phyloP scores from a whole-genome alignment of 1,140 invertebrate genomes.

The Paracyclopina nana region DNA sequence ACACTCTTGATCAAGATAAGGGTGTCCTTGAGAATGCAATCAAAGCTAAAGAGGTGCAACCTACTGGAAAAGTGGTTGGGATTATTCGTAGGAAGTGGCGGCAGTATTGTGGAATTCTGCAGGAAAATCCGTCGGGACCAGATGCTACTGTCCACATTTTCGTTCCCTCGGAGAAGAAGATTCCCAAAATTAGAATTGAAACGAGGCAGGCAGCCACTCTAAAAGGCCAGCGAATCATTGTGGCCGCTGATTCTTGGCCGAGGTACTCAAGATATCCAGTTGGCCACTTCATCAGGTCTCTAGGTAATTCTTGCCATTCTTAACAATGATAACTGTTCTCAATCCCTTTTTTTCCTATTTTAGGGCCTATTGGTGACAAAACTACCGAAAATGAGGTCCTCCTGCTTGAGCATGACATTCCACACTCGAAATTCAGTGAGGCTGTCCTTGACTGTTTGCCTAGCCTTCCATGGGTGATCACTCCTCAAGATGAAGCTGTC shows the following conservation, averaged over 20 bases:
- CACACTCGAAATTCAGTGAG: conserved; percentile 82
- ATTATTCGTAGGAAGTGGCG: conserved; percentile 91
- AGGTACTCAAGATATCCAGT: conserved; percentile 40
- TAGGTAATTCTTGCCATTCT: too few relatives aligned
- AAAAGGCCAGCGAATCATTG: conserved; percentile 64
- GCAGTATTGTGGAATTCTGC: conserved; percentile 85
- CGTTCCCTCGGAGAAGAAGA: conserved; percentile 65
- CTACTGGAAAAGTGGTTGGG: conserved; percentile 74
- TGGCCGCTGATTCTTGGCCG: conserved; percentile 82
- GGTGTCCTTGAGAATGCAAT: conserved; percentile 23
- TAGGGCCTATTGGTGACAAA: conserved; percentile 63
- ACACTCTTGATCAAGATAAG: conserved; percentile 23
- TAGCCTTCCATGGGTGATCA: conserved; percentile 68
- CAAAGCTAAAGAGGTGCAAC: conserved; percentile 32
- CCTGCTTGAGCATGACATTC: conserved; percentile 88
- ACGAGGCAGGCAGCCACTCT: conserved; percentile 63
- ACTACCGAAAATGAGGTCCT: conserved; percentile 82
- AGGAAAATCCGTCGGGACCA: conserved; percentile 42
- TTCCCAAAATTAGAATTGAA: conserved; percentile 77
- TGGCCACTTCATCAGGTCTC: conserved; percentile 68
- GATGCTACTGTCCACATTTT: conserved; percentile 59
- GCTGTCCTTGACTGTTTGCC: conserved; percentile 81
- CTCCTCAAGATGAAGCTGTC: conserved; percentile 50
- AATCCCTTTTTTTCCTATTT: too few relatives aligned
- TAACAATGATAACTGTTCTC: too few relatives aligned